A percentile compares a stretch with the other conserved stretches of the same genome.
These are phyloP conservation scores for Caprella mutica DNA, from an alignment of 2,888 invertebrate species.

Conservation along the genomic window DNA sequence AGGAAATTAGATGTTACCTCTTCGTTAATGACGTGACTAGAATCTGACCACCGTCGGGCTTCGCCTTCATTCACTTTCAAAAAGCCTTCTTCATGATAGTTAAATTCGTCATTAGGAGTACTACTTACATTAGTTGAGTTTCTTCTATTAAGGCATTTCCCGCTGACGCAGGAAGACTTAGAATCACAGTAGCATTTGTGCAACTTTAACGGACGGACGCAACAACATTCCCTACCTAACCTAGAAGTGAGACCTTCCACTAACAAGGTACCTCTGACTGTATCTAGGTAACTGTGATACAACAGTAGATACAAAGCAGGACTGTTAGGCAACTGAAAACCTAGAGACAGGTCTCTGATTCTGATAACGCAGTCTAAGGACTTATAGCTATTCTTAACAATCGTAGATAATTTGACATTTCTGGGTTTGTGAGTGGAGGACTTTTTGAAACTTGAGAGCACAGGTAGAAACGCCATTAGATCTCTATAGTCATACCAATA, in stretches of 20 bases:
- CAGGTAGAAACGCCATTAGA: constrained; percentile 11
- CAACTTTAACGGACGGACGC: neutral
- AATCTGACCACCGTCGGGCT: too few species aligned
- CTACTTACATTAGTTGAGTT: too few species aligned
- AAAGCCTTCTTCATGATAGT: too few species aligned
- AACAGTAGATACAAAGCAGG: neutral
- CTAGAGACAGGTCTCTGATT: too few species aligned
- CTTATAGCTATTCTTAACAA: too few species aligned
- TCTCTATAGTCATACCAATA: constrained; percentile 27
- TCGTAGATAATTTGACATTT: too few species aligned
- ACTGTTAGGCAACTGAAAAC: neutral
- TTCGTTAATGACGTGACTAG: neutral
- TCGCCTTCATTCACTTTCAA: too few species aligned
- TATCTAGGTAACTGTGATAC: neutral
- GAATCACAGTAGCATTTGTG: neutral
- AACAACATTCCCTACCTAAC: constrained; percentile 4
- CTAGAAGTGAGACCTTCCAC: constrained; percentile 1
- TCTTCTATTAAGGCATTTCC: neutral
- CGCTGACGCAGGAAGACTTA: neutral
- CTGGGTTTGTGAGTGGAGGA: neutral
- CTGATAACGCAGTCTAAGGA: too few species aligned
- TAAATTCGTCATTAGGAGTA: too few species aligned
- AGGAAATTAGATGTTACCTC: neutral
- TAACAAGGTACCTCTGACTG: neutral
- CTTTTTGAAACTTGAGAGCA: neutral